Conservation (phyloP, 2,113 vertebrate species). For the Elephas maximus region DNA sequence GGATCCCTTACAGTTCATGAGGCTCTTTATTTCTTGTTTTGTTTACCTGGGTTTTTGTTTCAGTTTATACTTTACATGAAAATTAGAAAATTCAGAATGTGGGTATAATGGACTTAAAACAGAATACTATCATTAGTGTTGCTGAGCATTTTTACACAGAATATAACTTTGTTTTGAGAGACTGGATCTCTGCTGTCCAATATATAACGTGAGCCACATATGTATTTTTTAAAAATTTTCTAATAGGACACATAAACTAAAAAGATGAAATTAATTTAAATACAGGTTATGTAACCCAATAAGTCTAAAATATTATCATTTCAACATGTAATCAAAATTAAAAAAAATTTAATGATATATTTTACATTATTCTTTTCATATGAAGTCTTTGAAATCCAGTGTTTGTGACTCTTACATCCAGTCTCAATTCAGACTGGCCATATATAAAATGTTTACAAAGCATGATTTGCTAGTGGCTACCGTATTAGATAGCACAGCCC, state of each 20-base stretch:
- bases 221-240: neutral
- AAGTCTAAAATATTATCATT: neutral
- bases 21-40: conserved; percentile 94
- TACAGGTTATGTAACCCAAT: neutral
- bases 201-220: neutral
- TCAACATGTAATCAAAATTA: neutral
- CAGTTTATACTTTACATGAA: conserved; percentile 98
- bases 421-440: neutral
- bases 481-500: neutral
- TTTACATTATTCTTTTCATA: neutral
- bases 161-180: conserved; percentile 47
- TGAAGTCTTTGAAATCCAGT: neutral
- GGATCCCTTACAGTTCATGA: conserved; percentile 97
- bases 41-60: conserved; percentile 96
- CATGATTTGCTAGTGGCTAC: neutral
- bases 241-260: neutral
- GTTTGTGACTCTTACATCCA: no score
- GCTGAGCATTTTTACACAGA: neutral
- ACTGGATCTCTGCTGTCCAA: neutral
- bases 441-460: neutral
- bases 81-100: conserved; percentile 99
- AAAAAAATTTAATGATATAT: neutral
- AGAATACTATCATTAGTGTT: rapidly evolving
- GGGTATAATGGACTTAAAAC: conserved; percentile 57
- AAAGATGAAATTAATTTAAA: conserved; percentile 16